These are phyloP conservation scores for Crotalus adamanteus DNA, from an alignment of 2,797 vertebrate species.

Conservation along the genomic window DNA sequence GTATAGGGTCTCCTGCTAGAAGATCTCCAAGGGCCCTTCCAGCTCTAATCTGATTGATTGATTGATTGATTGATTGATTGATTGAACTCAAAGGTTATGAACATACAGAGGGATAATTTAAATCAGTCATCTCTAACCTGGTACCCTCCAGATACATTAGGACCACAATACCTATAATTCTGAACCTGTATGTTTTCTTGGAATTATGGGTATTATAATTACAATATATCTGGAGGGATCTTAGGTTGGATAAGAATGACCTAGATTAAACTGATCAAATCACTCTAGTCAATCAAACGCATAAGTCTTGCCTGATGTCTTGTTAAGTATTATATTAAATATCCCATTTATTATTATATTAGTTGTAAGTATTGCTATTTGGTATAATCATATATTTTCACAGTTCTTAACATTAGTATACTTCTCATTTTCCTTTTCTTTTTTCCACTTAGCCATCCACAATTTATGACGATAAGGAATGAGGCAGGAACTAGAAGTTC, in stretches of 20 bases:
- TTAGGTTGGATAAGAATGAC: background rate
- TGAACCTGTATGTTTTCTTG: background rate
- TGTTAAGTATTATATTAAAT: background rate
- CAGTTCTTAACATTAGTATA: background rate
- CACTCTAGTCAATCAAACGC: background rate
- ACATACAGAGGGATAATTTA: background rate
- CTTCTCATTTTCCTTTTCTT: background rate
- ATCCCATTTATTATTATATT: background rate
- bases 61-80: no score
- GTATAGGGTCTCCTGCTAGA: no score
- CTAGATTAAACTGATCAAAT: background rate
- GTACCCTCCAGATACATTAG: background rate
- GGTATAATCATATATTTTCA: background rate
- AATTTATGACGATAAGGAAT: background rate
- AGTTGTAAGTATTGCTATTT: background rate
- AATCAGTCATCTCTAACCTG: background rate
- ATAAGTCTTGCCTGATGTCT: background rate
- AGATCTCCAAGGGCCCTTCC: no score
- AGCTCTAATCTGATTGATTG: no score
- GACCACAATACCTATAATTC: background rate
- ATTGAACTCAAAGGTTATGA: background rate
- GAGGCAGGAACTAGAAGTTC: background rate
- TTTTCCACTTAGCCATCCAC: background rate
- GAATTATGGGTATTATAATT: background rate
- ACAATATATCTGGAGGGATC: background rate